A percentile compares a stretch with the other conserved stretches of the same genome.
phyloP scores from a whole-genome alignment of 23 tunicate genomes.

The Ascidia mentula region DNA sequence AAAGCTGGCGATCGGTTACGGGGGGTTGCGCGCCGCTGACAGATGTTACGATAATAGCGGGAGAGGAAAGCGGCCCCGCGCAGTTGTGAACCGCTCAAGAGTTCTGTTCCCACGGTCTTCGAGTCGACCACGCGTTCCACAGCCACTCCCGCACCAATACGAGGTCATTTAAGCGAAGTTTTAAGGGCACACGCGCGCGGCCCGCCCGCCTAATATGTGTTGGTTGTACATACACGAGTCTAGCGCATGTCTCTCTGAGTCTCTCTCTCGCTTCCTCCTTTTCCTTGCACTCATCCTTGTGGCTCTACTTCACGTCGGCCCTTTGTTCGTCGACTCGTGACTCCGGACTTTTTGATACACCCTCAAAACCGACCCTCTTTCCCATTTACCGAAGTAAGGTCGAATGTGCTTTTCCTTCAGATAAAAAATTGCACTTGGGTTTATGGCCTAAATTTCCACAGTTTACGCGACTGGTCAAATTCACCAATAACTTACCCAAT shows the following conservation, averaged over 20 bases:
- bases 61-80: slow-evolving; percentile 30
- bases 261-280: too few relatives aligned
- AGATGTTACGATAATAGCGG: slow-evolving; percentile 57
- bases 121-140: slow-evolving; percentile 20
- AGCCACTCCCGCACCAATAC: neutral
- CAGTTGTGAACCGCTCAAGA: slow-evolving; percentile 45
- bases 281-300: too few relatives aligned
- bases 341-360: too few relatives aligned
- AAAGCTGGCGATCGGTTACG: slow-evolving; percentile 1
- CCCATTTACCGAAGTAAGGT: too few relatives aligned
- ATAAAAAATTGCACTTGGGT: too few relatives aligned
- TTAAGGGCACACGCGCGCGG: neutral
- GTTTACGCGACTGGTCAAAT: too few relatives aligned
- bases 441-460: too few relatives aligned
- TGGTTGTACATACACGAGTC: slow-evolving; percentile 4
- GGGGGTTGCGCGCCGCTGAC: slow-evolving; percentile 48
- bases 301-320: too few relatives aligned
- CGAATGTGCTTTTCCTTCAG: too few relatives aligned
- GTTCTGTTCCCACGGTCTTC: slow-evolving; percentile 50
- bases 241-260: neutral
- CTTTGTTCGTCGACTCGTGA: too few relatives aligned
- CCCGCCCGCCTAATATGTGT: slow-evolving; percentile 1
- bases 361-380: too few relatives aligned
- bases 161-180: neutral
- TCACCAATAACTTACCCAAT: too few relatives aligned